Base-by-base conservation (phyloP, 2,888 invertebrate species). In the Cerceris ruficornis region DNA sequence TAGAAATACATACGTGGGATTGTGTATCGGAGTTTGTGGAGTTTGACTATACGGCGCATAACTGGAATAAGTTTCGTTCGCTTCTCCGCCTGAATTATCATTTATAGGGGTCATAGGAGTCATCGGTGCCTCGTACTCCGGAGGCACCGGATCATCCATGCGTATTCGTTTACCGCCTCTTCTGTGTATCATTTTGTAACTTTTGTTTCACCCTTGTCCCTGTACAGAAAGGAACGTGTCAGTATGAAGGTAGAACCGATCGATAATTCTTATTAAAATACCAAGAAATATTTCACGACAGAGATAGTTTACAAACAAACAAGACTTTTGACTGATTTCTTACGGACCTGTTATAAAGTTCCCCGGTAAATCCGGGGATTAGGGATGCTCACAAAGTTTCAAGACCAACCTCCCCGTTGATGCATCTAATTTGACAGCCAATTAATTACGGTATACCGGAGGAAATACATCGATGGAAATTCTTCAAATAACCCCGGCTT, bases 121-220 rank as follows among this genome's bases (percentile, higher is more conserved):
- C 93, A 94, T 93, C 7, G 95, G 95, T 84, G 95, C 96, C 50
- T 97, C 97, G 91, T 97, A 97, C 90, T 98, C 97, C 75, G 96
- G 96, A 65, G 97, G 97, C 28, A 94, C 93, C 75, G 97, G 97
- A 92, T 97, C 97, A 93, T 97, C 97, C 97, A 98, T 97, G 80
- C 98, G 96, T 90, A 98, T 98, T 85, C 97, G 94, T 93, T 98
- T 98, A 85, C 98, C 98, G 89, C 97, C 97, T 76, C 96, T 94
- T 81, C 97, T 95, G 92, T 97, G 96, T 96, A 97, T 96, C 81
- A 85, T 86, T 69, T 71, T 74, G 39, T 7, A 9, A 39, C 49
- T 59, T 4, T 59, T 17, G 13, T 54, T 17, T 52, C 50, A 55
- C n/a, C 43, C 41, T 17, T 39, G 55, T 59, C 57, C 59, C 72